phyloP scores from a whole-genome alignment of 2,888 invertebrate species.

The Epinotia bilunana region DNA sequence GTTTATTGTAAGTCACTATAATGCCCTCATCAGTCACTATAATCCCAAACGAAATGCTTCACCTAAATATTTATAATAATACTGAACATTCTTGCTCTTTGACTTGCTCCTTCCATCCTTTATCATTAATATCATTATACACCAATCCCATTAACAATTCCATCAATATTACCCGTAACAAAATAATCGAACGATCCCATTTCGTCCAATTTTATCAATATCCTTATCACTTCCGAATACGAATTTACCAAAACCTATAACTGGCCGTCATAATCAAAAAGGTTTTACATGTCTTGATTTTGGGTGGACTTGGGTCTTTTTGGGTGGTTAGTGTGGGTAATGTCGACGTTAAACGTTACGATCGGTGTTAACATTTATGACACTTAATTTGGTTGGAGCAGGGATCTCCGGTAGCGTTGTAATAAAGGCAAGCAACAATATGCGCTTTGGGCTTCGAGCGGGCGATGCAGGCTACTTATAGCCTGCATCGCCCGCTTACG shows the following conservation, averaged over 20 bases:
- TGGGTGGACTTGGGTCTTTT: constrained; percentile 9
- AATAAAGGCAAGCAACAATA: constrained; percentile 71
- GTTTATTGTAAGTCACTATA: background rate
- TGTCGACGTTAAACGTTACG: constrained; percentile 71
- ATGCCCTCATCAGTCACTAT: background rate
- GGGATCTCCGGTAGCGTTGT: constrained; percentile 70
- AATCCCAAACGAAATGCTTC: background rate
- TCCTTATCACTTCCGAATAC: constrained; percentile 46
- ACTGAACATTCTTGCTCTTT: background rate
- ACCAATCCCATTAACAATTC: constrained; percentile 19
- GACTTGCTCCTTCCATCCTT: background rate
- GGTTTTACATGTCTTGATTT: background rate
- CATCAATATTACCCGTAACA: constrained; percentile 19
- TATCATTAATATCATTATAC: too few relatives aligned
- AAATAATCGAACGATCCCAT: constrained; percentile 27
- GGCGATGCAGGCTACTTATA: constrained; percentile 49
- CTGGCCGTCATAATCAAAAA: constrained; percentile 52
- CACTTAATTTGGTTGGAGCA: constrained; percentile 76
- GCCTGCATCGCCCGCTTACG: too few relatives aligned
- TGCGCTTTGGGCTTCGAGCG: constrained; percentile 63
- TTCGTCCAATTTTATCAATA: constrained; percentile 32
- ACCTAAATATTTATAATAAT: constrained; percentile 9
- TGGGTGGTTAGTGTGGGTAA: constrained; percentile 57
- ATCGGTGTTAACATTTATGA: constrained; percentile 77
- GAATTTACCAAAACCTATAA: constrained; percentile 50